Evolutionary conservation across 2,113 vertebrate species (phyloP), one percentile per base, ranked within the genome.

Genomic region (Mirounga angustirostris): DNA sequence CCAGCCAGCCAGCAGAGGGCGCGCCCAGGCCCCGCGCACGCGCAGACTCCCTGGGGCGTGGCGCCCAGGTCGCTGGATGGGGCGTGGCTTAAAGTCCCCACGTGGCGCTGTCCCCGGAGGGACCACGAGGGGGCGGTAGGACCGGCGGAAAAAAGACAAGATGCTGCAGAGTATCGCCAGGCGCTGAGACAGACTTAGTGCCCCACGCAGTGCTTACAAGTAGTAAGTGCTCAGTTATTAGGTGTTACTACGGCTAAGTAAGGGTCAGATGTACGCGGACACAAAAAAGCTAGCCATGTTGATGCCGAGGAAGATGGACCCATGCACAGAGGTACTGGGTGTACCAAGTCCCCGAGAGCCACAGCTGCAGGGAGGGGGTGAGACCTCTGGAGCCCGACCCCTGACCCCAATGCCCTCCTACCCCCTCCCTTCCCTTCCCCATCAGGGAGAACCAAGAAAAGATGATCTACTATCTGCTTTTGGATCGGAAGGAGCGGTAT

Each of bases 371-470:
- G 82, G 79, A 36, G 22, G 8, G 7, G 10, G 0, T 1, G n/a
- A 26, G 40, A 19, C 9, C 0, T 24, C 71, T 26, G 58, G 52
- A 33, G 12, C 30, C 43, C 61, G 36, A 59, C 33, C 33, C 65
- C 90, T 81, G 46, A 93, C 81, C 16, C 50, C 73, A 28, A 0
- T 5, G 59, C 50, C 82, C 36, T 46, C 52, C 83, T 33, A 22
- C 15, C 43, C 0, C 1, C 6, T 10, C 40, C 13, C 15, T 9
- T 26, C 36, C 28, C 11, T 69, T 78, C 40, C 18, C 9, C 6
- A 87, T 96, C 74, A 99, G 99, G 95, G 99, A 99, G 97, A 99
- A 99, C 97, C 99, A 99, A 98, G 99, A 99, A 98, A 99, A 99
- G 97, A 99, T 99, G 99, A 99, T 99, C 69, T 99, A 99, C 97